A percentile compares a stretch with the other conserved stretches of the same genome.
Evolutionary conservation across 1,140 invertebrate species (phyloP).

Genomic region (Macrosteles quadrilineatus): DNA sequence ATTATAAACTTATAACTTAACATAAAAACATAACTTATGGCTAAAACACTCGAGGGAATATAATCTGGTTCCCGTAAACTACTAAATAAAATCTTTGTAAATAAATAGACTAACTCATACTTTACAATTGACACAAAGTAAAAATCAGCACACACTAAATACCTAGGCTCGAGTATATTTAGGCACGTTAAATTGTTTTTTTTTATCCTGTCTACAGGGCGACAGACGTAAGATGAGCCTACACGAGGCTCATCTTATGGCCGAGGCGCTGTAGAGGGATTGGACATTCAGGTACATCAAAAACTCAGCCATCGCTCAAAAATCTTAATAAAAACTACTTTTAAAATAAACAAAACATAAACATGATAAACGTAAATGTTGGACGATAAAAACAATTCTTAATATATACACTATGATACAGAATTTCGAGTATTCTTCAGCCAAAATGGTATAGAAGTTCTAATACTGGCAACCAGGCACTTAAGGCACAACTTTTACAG

Average conservation of each 20-base stretch:
- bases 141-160: conserved; percentile 7
- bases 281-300: background rate
- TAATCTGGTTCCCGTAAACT: background rate
- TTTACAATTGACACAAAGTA: background rate
- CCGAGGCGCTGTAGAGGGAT: background rate
- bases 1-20: conserved; percentile 12
- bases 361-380: background rate
- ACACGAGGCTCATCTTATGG: background rate
- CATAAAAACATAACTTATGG: conserved; percentile 21
- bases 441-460: background rate
- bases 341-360: too few relatives aligned
- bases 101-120: conserved; percentile 13
- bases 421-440: background rate
- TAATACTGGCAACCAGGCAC: background rate
- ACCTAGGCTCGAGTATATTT: conserved; percentile 9
- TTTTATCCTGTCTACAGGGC: background rate
- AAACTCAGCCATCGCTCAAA: conserved; percentile 10
- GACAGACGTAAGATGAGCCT: background rate
- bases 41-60: conserved; percentile 12
- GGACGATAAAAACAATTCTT: background rate
- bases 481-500: too few relatives aligned
- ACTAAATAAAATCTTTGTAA: conserved; percentile 27
- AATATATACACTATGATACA: conserved; percentile 3
- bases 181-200: conserved; percentile 7
- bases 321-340: conserved; percentile 4